These are phyloP conservation scores for Drosophila nigritarsus DNA, from an alignment of 2,888 invertebrate genomes.

Conservation along the genomic window DNA sequence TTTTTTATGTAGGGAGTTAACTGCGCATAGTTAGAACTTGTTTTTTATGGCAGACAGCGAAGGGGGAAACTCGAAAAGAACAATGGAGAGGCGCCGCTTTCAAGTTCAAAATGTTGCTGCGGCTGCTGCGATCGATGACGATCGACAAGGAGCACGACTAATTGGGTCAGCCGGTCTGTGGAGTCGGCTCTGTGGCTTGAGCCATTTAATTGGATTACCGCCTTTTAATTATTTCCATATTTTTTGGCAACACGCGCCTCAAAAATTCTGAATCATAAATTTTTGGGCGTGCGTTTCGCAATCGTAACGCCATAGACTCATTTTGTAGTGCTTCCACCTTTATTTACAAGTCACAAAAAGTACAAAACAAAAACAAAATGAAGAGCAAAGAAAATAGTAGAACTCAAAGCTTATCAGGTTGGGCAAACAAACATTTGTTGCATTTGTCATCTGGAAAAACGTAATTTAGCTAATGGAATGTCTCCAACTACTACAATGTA, in stretches of 20 bases:
- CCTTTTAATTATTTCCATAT: conserved; percentile 74
- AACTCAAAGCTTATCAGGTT: conserved; percentile 66
- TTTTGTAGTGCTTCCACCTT: conserved; percentile 40
- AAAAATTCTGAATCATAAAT: conserved; percentile 38
- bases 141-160: conserved; percentile 69
- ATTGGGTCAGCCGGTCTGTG: conserved; percentile 79
- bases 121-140: conserved; percentile 39
- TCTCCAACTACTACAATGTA: conserved; percentile 24
- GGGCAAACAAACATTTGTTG: conserved; percentile 52
- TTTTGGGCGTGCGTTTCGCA: conserved; percentile 45
- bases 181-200: conserved; percentile 39
- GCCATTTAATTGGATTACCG: conserved; percentile 83
- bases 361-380: neutral
- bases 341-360: conserved; percentile 42
- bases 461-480: conserved; percentile 58
- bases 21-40: conserved; percentile 70
- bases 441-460: conserved; percentile 39
- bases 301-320: conserved; percentile 25
- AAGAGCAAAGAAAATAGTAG: conserved; percentile 13
- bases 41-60: conserved; percentile 50
- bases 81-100: conserved; percentile 80
- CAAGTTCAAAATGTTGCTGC: conserved; percentile 65
- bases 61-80: conserved; percentile 37
- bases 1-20: conserved; percentile 68
- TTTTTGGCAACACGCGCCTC: conserved; percentile 62